Conservation (phyloP, 1,140 invertebrate species). For the Hylaeus volcanicus region DNA sequence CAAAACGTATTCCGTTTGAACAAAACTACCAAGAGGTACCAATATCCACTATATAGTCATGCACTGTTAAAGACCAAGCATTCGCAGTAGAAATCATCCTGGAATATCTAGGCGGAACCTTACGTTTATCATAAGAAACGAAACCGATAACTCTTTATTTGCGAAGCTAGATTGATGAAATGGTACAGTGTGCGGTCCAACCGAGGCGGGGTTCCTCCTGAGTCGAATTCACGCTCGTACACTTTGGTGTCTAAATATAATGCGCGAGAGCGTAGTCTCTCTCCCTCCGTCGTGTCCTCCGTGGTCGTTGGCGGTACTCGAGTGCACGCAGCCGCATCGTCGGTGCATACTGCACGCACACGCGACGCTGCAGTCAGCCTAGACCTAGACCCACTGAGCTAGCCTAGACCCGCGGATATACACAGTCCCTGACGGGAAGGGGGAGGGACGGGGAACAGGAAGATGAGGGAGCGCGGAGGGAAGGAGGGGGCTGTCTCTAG, state of each 20-base stretch:
- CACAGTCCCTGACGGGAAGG: slow-evolving; percentile 38
- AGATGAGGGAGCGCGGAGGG: slow-evolving; percentile 28
- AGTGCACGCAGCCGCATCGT: slow-evolving; percentile 56
- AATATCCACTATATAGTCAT: too few relatives aligned
- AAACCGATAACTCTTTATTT: too few relatives aligned
- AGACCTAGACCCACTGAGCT: slow-evolving; percentile 79
- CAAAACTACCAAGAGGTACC: too few relatives aligned
- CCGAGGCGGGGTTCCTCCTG: slow-evolving; percentile 22
- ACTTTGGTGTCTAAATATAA: slow-evolving; percentile 55
- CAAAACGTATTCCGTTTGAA: too few relatives aligned
- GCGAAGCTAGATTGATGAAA: too few relatives aligned
- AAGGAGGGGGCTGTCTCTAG: slow-evolving; percentile 54
- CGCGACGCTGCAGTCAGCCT: slow-evolving; percentile 67
- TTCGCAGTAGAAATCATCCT: too few relatives aligned
- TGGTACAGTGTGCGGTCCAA: slow-evolving; percentile 3
- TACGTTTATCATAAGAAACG: too few relatives aligned
- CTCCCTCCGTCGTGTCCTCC: background rate
- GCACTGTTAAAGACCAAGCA: too few relatives aligned
- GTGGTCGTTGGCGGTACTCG: slow-evolving; percentile 4
- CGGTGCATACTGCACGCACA: slow-evolving; percentile 64
- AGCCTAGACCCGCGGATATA: slow-evolving; percentile 74
- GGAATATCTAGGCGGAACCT: too few relatives aligned
- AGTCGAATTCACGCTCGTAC: slow-evolving; percentile 55
- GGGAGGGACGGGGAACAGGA: slow-evolving; percentile 31
- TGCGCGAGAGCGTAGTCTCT: slow-evolving; percentile 10